Percentiles rank a stretch among this genome's conserved stretches.
These are phyloP conservation scores for Cisticola juncidis DNA, from an alignment of 2,113 vertebrate genomes.

Conservation along the genomic window DNA sequence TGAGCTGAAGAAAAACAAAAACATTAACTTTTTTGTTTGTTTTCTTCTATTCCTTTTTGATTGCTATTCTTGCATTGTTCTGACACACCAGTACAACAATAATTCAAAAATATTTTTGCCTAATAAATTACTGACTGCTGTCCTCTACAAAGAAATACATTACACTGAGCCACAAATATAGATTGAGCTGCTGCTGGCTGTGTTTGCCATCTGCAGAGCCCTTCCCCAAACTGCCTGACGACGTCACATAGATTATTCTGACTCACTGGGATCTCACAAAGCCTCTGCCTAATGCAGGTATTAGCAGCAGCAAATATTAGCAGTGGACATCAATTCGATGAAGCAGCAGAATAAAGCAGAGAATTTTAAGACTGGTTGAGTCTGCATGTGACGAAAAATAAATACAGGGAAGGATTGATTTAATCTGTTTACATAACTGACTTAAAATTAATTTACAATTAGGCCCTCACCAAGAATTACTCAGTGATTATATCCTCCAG, in stretches of 20 bases:
- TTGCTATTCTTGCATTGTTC: not conserved
- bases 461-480: not conserved
- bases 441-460: conserved; percentile 26
- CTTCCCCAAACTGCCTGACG: not conserved
- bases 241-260: not conserved
- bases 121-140: not conserved
- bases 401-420: not conserved
- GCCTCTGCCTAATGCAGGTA: not conserved
- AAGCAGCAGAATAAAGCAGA: not conserved
- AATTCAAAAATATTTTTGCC: not conserved
- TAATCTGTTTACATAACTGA: conserved; percentile 42
- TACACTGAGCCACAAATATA: not conserved
- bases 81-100: not conserved
- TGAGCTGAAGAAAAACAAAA: not conserved
- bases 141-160: not conserved
- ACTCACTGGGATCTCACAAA: not conserved
- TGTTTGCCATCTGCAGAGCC: not conserved
- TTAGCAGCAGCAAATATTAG: not conserved
- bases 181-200: not conserved
- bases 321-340: not conserved
- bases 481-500: not conserved
- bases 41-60: not conserved
- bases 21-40: not conserved
- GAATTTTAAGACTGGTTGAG: not conserved
- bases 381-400: not conserved